These are phyloP conservation scores for Dastarcus helophoroides DNA, from an alignment of 2,888 invertebrate species.

Conservation along the genomic window DNA sequence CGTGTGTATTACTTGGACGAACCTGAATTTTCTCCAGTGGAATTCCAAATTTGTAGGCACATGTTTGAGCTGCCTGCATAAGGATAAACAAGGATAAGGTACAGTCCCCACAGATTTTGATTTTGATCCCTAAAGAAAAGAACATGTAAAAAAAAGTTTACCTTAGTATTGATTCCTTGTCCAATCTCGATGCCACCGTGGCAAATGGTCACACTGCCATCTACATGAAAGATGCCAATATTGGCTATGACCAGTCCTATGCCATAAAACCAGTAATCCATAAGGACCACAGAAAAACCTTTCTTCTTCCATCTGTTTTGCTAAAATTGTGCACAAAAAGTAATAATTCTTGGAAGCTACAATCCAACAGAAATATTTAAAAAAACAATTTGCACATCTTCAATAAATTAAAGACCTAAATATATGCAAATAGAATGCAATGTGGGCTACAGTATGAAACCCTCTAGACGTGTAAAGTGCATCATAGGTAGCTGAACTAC, in stretches of 20 bases:
- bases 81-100: too few relatives aligned
- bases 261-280: slow-evolving; percentile 51
- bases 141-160: slow-evolving; percentile 18
- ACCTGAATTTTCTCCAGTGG: slow-evolving; percentile 35
- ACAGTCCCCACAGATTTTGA: too few relatives aligned
- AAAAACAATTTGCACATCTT: too few relatives aligned
- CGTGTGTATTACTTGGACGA: slow-evolving; percentile 31
- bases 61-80: slow-evolving; percentile 35
- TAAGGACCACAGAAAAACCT: slow-evolving; percentile 56
- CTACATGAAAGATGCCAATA: slow-evolving; percentile 58
- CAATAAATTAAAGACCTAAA: too few relatives aligned
- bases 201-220: slow-evolving; percentile 57
- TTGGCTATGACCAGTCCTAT: slow-evolving; percentile 45
- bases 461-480: too few relatives aligned
- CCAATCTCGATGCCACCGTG: slow-evolving; percentile 73
- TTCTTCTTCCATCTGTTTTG: slow-evolving; percentile 72
- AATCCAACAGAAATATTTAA: too few relatives aligned
- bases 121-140: too few relatives aligned
- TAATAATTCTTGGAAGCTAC: too few relatives aligned
- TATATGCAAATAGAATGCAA: too few relatives aligned
- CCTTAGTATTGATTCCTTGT: slow-evolving; percentile 75
- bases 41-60: slow-evolving; percentile 37
- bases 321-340: slow-evolving; percentile 26
- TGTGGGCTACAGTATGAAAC: too few relatives aligned
- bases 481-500: too few relatives aligned